Base-by-base conservation (phyloP, 2,888 invertebrate species). In the Limnephilus rhombicus region DNA sequence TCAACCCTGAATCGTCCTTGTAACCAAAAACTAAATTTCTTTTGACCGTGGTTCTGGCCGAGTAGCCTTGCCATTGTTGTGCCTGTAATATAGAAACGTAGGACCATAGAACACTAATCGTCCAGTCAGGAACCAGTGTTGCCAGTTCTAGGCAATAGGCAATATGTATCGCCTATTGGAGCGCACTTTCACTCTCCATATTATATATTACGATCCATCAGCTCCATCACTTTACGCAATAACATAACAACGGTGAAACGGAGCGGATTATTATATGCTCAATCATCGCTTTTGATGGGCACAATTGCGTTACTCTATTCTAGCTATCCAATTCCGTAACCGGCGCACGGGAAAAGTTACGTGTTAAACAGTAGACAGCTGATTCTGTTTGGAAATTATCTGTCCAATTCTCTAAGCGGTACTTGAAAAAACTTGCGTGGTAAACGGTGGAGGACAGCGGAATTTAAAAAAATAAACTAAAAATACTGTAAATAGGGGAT, bases 171-270 rank as follows among this genome's bases (percentile, higher is more conserved):
- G 86, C 29, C 86, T 45, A 86, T 13, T 29, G 2, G 13, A 41
- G 85, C 45, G n/a, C 13, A 86, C 86, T 86, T 49, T 86, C 86
- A 86, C 86, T 86, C 41, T 86, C 86, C 37, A 68, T n/a, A 53
- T 53, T 53, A 68, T 45, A 37, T 37, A 37, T 37, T 5, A 45
- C 24, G 68, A 68, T 68, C 68, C 68, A 68, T 24, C 68, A 68
- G 68, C 24, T 68, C 68, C 24, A 68, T 68, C 68, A 68, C 9
- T 7, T 0, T 68, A 68, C 68, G 68, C 68, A 68, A 49, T 49
- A 49, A 68, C 68, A 24, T 68, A 68, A 68, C 68, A n/a, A 68
- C 68, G 85, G 45, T 29, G 13, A 45, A 86, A 29, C 86, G 37
- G 11, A 83, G 15, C 34, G 82, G 82, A 83, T 37, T 68, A 68